phyloP scores from a whole-genome alignment of 2,797 vertebrate species.

The Ptychadena robeensis region DNA sequence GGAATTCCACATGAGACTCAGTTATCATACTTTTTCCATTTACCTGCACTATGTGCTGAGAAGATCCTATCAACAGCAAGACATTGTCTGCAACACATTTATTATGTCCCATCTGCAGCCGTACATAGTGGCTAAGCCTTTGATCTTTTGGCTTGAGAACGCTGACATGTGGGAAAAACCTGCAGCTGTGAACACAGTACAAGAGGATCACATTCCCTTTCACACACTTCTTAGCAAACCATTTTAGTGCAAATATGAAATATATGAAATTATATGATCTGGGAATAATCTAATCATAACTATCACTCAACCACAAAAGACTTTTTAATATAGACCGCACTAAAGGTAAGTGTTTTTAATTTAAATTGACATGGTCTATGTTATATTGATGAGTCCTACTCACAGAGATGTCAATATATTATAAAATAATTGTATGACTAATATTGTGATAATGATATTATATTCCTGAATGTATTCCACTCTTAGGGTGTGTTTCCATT shows the following conservation, averaged over 20 bases:
- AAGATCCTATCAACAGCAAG: background rate
- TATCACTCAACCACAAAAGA: background rate
- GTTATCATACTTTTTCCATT: background rate
- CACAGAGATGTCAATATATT: too few species aligned
- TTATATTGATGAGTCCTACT: too few species aligned
- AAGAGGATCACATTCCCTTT: conserved; percentile 34
- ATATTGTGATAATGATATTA: too few species aligned
- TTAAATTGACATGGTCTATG: background rate
- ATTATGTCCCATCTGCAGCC: background rate
- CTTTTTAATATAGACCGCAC: background rate
- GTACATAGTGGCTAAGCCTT: conserved; percentile 28
- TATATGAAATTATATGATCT: conserved; percentile 2
- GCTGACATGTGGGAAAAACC: conserved; percentile 29
- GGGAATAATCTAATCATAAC: background rate
- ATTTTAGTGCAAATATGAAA: conserved; percentile 22
- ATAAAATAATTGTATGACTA: too few species aligned
- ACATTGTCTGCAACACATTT: conserved; percentile 17
- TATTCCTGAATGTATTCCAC: too few species aligned
- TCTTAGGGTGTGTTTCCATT: too few species aligned
- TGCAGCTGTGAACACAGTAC: conserved; percentile 39
- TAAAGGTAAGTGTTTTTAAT: background rate
- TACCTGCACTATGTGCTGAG: conserved; percentile 15
- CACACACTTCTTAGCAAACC: background rate
- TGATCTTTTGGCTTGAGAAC: conserved; percentile 26
- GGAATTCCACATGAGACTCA: background rate